Percentiles rank a stretch among this genome's conserved stretches.
phyloP scores from a whole-genome alignment of 2,797 vertebrate genomes.

The Scolopax bukidnonensis region DNA sequence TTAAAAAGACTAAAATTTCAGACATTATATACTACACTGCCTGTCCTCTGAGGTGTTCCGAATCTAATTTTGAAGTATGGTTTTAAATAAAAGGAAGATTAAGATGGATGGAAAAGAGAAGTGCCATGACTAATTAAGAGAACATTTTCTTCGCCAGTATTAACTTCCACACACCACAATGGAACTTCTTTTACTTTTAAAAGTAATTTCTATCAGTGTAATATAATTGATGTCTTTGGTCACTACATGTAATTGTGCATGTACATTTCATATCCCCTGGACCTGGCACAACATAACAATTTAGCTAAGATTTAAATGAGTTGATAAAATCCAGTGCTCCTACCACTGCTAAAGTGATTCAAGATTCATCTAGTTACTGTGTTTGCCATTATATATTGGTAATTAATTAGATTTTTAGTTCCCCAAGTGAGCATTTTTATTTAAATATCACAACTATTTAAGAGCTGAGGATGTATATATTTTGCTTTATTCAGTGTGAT shows the following conservation, averaged over 20 bases:
- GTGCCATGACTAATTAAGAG: background rate
- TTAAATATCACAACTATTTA: background rate
- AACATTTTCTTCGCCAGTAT: background rate
- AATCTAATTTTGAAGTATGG: background rate
- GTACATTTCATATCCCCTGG: background rate
- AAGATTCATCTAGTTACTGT: background rate
- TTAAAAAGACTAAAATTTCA: background rate
- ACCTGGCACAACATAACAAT: background rate
- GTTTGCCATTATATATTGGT: background rate
- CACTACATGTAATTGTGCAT: background rate
- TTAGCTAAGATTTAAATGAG: background rate
- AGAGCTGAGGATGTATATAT: background rate
- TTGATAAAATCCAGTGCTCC: background rate
- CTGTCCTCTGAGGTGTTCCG: background rate
- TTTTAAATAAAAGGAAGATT: background rate
- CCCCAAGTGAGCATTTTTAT: background rate
- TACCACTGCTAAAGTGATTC: background rate
- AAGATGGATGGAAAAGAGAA: background rate
- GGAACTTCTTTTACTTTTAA: background rate
- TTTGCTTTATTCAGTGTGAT: background rate
- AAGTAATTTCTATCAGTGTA: background rate
- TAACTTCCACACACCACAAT: rapidly evolving
- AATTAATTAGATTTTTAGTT: background rate
- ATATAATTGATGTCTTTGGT: background rate
- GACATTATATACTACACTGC: background rate